Conservation (phyloP, 2,888 invertebrate genomes). For the Eristalinus aeneus region DNA sequence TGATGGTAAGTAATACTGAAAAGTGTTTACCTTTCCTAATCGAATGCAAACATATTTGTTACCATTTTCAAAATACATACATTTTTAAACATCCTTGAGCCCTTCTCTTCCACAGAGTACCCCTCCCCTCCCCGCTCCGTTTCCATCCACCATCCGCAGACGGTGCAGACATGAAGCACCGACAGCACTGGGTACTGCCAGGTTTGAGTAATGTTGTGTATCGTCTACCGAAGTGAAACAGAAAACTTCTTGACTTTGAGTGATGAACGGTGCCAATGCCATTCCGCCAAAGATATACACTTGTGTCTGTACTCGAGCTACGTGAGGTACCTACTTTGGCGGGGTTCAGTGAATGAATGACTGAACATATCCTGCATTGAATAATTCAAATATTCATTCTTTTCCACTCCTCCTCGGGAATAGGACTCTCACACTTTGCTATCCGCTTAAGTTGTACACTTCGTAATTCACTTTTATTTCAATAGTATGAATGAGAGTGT, state of each 20-base stretch:
- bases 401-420: constrained; percentile 23
- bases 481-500: constrained; percentile 46
- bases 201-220: constrained; percentile 66
- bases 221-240: constrained; percentile 64
- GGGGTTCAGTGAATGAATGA: constrained; percentile 66
- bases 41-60: constrained; percentile 62
- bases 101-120: background rate
- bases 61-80: constrained; percentile 36
- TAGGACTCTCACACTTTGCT: background rate
- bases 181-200: constrained; percentile 28
- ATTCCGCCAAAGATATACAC: constrained; percentile 41
- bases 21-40: constrained; percentile 57
- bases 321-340: constrained; percentile 45
- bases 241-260: constrained; percentile 71
- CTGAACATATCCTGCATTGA: constrained; percentile 70
- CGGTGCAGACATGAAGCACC: constrained; percentile 14
- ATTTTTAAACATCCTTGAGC: constrained; percentile 26
- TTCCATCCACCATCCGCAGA: background rate
- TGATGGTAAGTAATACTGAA: constrained; percentile 15
- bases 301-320: constrained; percentile 6
- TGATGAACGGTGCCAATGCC: constrained; percentile 67
- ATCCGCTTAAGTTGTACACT: constrained; percentile 23
- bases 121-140: background rate
- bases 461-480: constrained; percentile 67
- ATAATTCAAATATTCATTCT: constrained; percentile 68